Evolutionary conservation across 2,888 invertebrate genomes (phyloP).

Genomic region (Metopia argyrocephala): DNA sequence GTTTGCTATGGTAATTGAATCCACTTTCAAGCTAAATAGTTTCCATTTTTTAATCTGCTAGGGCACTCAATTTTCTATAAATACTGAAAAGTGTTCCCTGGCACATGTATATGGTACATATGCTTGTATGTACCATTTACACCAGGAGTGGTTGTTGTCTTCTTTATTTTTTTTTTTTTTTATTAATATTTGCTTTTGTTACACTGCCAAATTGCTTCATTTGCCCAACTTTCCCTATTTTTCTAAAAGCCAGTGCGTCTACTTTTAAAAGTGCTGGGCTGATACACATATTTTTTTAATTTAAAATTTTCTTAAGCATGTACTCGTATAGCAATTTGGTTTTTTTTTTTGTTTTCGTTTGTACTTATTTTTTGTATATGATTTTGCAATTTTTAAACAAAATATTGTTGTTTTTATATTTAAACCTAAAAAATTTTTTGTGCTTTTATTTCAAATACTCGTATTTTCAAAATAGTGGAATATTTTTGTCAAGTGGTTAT

Average conservation of each 20-base stretch:
- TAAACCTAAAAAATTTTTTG: background rate
- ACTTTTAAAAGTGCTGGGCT: background rate
- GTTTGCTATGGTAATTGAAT: too few species aligned
- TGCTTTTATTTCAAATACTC: background rate
- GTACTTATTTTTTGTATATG: background rate
- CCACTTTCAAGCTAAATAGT: too few species aligned
- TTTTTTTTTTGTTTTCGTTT: background rate
- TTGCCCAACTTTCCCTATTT: slow-evolving; percentile 17
- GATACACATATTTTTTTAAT: background rate
- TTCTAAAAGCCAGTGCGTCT: slow-evolving; percentile 29
- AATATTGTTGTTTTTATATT: background rate
- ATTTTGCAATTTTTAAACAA: slow-evolving; percentile 26
- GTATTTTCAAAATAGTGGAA: slow-evolving; percentile 5
- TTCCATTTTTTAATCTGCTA: too few species aligned
- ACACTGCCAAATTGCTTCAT: background rate
- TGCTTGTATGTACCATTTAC: too few species aligned
- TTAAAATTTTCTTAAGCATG: too few species aligned
- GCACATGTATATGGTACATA: too few species aligned
- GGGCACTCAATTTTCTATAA: too few species aligned
- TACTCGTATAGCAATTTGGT: slow-evolving; percentile 24
- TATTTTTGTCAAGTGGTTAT: slow-evolving; percentile 48
- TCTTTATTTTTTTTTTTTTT: slow-evolving; percentile 23
- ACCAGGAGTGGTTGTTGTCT: too few species aligned
- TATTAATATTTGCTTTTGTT: background rate
- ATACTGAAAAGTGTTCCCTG: too few species aligned